These are phyloP conservation scores for Vimba vimba DNA, from an alignment of 2,113 vertebrate genomes.

Conservation along the genomic window DNA sequence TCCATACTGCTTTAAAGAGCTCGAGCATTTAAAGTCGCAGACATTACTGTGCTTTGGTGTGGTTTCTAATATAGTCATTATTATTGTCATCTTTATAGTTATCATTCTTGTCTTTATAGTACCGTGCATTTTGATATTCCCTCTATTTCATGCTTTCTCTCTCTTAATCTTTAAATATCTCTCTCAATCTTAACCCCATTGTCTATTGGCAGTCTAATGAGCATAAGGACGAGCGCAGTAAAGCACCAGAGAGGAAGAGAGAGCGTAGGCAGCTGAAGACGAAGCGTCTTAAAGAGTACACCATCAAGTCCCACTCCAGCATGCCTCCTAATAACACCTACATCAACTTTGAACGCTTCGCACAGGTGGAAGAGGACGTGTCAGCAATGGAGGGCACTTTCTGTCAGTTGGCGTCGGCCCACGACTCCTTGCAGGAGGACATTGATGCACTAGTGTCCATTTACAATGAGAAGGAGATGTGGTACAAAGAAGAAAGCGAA, in stretches of 20 bases:
- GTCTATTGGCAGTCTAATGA: constrained; percentile 37
- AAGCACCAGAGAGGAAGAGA: constrained; percentile 67
- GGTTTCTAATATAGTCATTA: no score
- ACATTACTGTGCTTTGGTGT: no score
- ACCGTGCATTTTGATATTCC: no score
- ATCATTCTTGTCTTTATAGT: no score
- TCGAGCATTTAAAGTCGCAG: no score
- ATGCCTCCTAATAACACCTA: constrained; percentile 89
- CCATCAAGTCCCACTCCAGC: constrained; percentile 85
- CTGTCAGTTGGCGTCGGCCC: constrained; percentile 68
- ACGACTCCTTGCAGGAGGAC: constrained; percentile 79
- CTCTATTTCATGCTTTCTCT: background rate
- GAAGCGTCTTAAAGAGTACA: constrained; percentile 86
- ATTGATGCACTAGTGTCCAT: constrained; percentile 84
- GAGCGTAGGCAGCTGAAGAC: constrained; percentile 83
- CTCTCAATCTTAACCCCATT: background rate
- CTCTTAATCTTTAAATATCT: background rate
- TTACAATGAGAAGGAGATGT: constrained; percentile 85
- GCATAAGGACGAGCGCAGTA: constrained; percentile 42
- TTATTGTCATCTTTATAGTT: no score
- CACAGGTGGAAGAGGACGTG: constrained; percentile 80
- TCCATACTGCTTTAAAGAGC: no score
- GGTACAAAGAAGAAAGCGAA: constrained; percentile 86
- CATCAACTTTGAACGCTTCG: constrained; percentile 85
- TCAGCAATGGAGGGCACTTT: constrained; percentile 69